phyloP scores from a whole-genome alignment of 1,140 invertebrate genomes.

The Drosophila ercepeae region DNA sequence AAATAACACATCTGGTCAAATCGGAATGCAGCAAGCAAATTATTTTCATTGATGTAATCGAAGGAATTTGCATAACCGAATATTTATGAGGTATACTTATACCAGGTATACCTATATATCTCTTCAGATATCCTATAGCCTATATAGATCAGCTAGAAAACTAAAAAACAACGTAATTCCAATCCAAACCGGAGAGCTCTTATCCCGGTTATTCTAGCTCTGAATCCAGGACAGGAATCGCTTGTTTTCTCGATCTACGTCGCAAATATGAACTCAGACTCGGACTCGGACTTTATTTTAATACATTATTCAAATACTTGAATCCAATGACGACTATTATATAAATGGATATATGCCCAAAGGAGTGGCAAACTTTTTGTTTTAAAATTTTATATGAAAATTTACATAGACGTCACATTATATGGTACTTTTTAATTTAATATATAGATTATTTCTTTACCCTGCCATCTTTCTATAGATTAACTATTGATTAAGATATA shows the following conservation, averaged over 20 bases:
- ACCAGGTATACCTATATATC: too few species aligned
- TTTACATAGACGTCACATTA: not conserved
- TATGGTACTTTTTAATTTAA: too few species aligned
- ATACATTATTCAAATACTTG: not conserved
- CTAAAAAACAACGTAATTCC: slow-evolving; percentile 11
- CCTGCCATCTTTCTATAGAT: too few species aligned
- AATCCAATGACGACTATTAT: not conserved
- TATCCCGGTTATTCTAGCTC: slow-evolving; percentile 8
- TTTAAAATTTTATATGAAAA: not conserved
- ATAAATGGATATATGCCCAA: not conserved
- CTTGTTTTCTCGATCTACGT: slow-evolving; percentile 3
- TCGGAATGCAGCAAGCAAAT: slow-evolving; percentile 1
- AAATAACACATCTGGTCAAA: slow-evolving; percentile 20
- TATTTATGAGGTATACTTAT: slow-evolving; percentile 16
- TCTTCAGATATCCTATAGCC: too few species aligned
- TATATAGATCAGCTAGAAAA: slow-evolving; percentile 2
- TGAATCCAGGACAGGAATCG: slow-evolving; percentile 6
- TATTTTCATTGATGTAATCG: slow-evolving; percentile 33
- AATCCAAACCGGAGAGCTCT: not conserved
- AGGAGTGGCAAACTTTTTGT: not conserved
- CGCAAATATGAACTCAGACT: not conserved
- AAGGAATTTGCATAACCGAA: slow-evolving; percentile 16
- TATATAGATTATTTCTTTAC: too few species aligned
- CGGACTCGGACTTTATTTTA: not conserved
- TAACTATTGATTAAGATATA: too few species aligned